Base-by-base conservation (phyloP, 1,140 invertebrate species). In the Medauroidea extradentata region DNA sequence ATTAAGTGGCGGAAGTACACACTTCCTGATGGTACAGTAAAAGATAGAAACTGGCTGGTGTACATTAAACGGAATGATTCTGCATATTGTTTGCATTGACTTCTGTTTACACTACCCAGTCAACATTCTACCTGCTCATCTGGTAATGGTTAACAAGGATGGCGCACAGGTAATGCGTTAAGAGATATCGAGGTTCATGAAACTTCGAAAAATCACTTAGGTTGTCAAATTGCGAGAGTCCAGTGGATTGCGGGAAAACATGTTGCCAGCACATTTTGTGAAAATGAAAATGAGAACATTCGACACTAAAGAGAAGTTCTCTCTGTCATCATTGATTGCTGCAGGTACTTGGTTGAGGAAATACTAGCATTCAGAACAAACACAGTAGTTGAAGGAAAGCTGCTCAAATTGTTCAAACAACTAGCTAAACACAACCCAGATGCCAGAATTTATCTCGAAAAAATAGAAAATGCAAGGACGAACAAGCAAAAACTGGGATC, bases 141-240 rank as follows among this genome's bases (percentile, higher is more conserved):
- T 27, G 11, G 29, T 34, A 57, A 43, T 18, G 55, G 42, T 21
- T 57, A 57, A 16, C 46, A 41, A 57, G 55, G 55, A 46, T 57
- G 55, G 41, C 42, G 24, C 42, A 29, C 42, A 21, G 19, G 43
- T 46, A 48, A 21, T 27, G 53, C 16, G 23, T 18, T 18, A 14
- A 50, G 55, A 57, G 55, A 57, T 51, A 50, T 53, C 21, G 55
- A n/a, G 19, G 19, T 57, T 25, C 55, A 57, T 14, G 43, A 57
- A 50, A 46, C 24, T 24, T 56, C 53, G 9, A 56, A 56, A 43
- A n/a, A 27, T 21, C 53, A 56, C 46, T 19, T 48, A 21, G 23
- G 13, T 25, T 24, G 43, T 25, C 27, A 57, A 46, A 48, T 51
- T 57, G 42, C 55, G n/a, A 57, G 55, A 27, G 50, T 57, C 21